phyloP scores from a whole-genome alignment of 2,888 invertebrate genomes.

The Unio delphinus region DNA sequence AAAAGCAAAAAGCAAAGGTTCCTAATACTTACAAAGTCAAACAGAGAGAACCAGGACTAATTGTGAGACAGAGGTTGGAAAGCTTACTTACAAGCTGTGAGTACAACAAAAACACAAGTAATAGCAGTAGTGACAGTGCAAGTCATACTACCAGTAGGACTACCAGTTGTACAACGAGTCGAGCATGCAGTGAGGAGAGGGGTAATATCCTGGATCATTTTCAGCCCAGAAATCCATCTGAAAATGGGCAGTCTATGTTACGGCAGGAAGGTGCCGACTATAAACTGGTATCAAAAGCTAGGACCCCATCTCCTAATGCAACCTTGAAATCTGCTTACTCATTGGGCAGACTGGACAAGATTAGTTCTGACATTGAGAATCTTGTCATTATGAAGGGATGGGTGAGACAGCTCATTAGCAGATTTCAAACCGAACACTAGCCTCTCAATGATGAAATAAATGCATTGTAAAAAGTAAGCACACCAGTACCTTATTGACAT shows the following conservation, averaged over 20 bases:
- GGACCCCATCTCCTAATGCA: slow-evolving; percentile 14
- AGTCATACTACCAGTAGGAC: slow-evolving; percentile 38
- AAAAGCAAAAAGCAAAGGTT: slow-evolving; percentile 39
- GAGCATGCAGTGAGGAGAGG: slow-evolving; percentile 51
- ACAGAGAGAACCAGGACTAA: slow-evolving; percentile 52
- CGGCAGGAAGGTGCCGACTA: background rate
- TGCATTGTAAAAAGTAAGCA: too few relatives aligned
- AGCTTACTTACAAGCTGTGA: slow-evolving; percentile 46
- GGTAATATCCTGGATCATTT: background rate
- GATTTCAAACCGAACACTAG: slow-evolving; percentile 47
- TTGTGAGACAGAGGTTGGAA: slow-evolving; percentile 57
- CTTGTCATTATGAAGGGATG: slow-evolving; percentile 62
- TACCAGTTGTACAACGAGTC: slow-evolving; percentile 29
- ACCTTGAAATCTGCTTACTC: slow-evolving; percentile 42
- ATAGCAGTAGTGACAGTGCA: slow-evolving; percentile 28
- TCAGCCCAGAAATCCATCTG: too few relatives aligned
- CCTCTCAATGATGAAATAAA: background rate
- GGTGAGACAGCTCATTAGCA: slow-evolving; percentile 60
- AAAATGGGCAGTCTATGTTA: background rate
- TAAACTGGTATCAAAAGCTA: slow-evolving; percentile 9
- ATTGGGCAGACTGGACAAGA: slow-evolving; percentile 45
- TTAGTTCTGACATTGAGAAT: slow-evolving; percentile 51
- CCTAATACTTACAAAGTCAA: slow-evolving; percentile 42
- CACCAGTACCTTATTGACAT: too few relatives aligned
- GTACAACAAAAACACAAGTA: slow-evolving; percentile 17